These are phyloP conservation scores for Vulpes lagopus DNA, from an alignment of 2,113 vertebrate species.

Conservation along the genomic window DNA sequence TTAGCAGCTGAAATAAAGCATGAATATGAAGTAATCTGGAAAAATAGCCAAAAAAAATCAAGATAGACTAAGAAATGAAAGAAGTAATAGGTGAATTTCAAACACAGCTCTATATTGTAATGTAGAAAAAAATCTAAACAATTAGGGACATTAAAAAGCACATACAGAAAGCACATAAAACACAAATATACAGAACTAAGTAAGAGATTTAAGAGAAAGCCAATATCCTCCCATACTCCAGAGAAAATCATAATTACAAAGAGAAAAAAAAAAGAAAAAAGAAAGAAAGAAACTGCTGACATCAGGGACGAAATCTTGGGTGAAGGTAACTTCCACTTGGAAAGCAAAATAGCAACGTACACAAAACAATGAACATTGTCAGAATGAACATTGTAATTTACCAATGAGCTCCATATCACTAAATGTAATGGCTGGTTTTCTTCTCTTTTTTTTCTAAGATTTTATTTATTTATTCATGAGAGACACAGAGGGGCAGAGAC, in stretches of 20 bases:
- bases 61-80: conserved; percentile 13
- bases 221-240: not conserved
- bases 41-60: not conserved
- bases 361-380: not conserved
- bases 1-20: not conserved
- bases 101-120: not conserved
- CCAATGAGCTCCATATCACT: not conserved
- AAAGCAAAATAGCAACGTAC: not conserved
- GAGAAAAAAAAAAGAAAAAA: not conserved
- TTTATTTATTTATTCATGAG: too few relatives aligned
- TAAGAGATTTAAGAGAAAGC: conserved; percentile 35
- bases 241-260: not conserved
- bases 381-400: not conserved
- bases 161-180: not conserved
- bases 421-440: not conserved
- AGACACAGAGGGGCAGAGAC: too few relatives aligned
- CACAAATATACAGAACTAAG: not conserved
- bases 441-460: too few relatives aligned
- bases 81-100: not conserved
- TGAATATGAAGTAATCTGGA: not conserved
- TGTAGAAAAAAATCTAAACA: not conserved
- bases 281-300: not conserved
- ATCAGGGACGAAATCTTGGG: not conserved
- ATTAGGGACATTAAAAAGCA: not conserved
- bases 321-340: not conserved